Percentiles rank a stretch among this genome's conserved stretches.
These are phyloP conservation scores for Dunckerocampus dactyliophorus DNA, from an alignment of 2,113 vertebrate genomes.

Conservation along the genomic window DNA sequence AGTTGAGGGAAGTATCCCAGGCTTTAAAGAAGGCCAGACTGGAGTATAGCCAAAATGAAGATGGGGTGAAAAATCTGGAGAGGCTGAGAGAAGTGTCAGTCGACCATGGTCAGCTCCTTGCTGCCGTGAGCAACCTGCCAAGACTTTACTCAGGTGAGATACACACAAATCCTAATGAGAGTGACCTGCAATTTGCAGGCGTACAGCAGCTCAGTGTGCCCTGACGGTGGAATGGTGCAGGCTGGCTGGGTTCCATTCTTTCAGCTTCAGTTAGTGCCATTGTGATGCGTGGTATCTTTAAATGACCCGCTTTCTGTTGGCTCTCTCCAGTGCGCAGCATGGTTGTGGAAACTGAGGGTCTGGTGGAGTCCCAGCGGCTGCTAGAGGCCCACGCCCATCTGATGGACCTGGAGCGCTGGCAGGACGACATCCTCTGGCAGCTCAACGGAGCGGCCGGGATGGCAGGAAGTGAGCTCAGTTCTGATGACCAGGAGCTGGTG, in stretches of 20 bases:
- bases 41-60: slow-evolving; percentile 67
- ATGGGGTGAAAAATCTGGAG: slow-evolving; percentile 65
- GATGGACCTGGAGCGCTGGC: slow-evolving; percentile 85
- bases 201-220: no score
- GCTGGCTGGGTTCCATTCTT: no score
- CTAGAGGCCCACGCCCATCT: slow-evolving; percentile 86
- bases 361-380: slow-evolving; percentile 79
- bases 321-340: slow-evolving; percentile 76
- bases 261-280: no score
- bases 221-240: no score
- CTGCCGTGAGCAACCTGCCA: slow-evolving; percentile 84
- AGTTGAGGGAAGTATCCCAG: slow-evolving; percentile 71
- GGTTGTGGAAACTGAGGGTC: slow-evolving; percentile 78
- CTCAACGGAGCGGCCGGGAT: slow-evolving; percentile 56
- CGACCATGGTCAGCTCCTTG: slow-evolving; percentile 80
- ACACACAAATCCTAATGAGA: not conserved
- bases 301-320: not conserved
- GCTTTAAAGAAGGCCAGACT: slow-evolving; percentile 69
- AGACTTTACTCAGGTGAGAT: slow-evolving; percentile 83
- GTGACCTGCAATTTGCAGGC: not conserved
- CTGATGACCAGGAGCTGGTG: slow-evolving; percentile 70
- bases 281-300: not conserved
- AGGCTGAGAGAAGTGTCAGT: slow-evolving; percentile 71
- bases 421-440: slow-evolving; percentile 81
- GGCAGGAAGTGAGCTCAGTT: slow-evolving; percentile 32